Evolutionary conservation across 2,113 vertebrate species (phyloP), one percentile per base, ranked within the genome.

Genomic region (Perognathus longimembris): DNA sequence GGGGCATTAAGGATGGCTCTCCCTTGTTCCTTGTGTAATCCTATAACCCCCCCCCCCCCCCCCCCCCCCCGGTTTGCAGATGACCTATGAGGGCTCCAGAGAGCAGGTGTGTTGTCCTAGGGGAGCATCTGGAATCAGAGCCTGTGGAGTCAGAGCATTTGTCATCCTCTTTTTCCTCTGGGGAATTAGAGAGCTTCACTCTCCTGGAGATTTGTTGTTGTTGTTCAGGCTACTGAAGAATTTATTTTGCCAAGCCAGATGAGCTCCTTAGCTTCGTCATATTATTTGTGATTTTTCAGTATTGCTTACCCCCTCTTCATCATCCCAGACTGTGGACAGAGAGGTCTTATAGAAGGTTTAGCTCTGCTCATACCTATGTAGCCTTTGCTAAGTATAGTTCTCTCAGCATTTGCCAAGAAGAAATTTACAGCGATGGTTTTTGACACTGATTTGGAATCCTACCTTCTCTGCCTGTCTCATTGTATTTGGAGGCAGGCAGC

Each of bases 191-290:
- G 34, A 71, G 75, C 59, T 77, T 91, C 21, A 38, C 8, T 75
- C 1, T 50, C 79, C 45, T 45, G 83, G 34, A 2, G 71, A 26
- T 54, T 93, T 88, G n/a, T n/a, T n/a, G n/a, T n/a, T n/a, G n/a
- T n/a, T n/a, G n/a, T 76, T 21, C 28, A 79, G 15, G 21, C 54
- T 90, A 50, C 57, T 30, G 12, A 94, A 75, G 38, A 95, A 93
- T 88, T 83, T 82, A 79, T 92, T 92, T 79, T 85, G 6, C 66
- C 83, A 80, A 50, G 69, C 11, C 59, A 28, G 73, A 84, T 86
- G 77, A 93, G 82, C 61, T 91, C 17, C 45, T 91, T 50, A 69
- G 38, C 42, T 82, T 93, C 88, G 85, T 93, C 89, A 34, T 7
- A 24, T 24, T 66, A 32, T 24, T 86, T 80, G 34, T 28, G 82